Base-by-base conservation (phyloP, 2,797 vertebrate genomes). In the Melanotaenia nigrans region DNA sequence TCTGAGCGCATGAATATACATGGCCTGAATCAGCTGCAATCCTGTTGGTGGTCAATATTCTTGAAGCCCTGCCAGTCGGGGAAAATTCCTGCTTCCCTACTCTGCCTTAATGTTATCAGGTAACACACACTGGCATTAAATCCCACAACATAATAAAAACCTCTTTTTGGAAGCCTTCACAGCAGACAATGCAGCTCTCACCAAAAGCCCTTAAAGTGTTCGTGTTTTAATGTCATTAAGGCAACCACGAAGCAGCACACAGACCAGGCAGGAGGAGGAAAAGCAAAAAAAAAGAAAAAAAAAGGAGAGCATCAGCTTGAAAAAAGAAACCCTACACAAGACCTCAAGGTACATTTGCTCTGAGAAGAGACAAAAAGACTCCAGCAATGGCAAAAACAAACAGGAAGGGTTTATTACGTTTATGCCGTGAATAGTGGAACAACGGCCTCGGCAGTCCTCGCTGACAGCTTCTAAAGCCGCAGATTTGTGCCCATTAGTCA, bases 401-500 rank as follows among this genome's bases (percentile, higher is more conserved):
- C 77, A 61, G 84, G 76, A 75, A 66, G 81, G 90, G 83, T 93
- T 94, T 93, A 92, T 94, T 94, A 91, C 87, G 88, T 92, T 89
- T 78, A 79, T 51, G 88, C 84, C 51, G 79, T 90, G 93, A 94
- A 92, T 88, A 56, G 90, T 73, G 87, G 87, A 93, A 93, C 92
- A 92, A 92, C 92, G 85, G 90, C 89, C 90, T 92, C 64, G 89
- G 89, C 92, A 92, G 85, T 93, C 87, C 90, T 91, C 71, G 61
- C 90, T 93, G 93, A 94, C 93, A 93, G 94, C 90, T 91, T 87
- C 91, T 89, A 92, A 93, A 94, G 92, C 92, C 65, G 85, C 92
- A 93, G 94, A 95, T 95, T 95, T 95, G 93, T 90, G 94, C 90
- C 94, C 94, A 95, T 95, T 95, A 95, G 95, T 95, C 94, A 95